phyloP scores from a whole-genome alignment of 2,113 vertebrate species.

The Naja naja region DNA sequence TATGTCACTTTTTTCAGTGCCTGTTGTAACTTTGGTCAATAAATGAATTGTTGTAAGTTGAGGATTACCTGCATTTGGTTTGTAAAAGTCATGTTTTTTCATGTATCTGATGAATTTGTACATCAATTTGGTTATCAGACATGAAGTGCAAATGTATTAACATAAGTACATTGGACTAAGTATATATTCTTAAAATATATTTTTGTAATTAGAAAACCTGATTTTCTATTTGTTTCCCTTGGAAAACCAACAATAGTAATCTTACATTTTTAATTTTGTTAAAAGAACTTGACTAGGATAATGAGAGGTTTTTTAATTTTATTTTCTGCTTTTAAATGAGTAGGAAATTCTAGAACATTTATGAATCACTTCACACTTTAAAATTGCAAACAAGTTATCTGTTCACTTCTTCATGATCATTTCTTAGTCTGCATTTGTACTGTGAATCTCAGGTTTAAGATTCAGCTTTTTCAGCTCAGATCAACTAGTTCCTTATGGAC shows the following conservation, averaged over 20 bases:
- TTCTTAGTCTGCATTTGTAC: neutral
- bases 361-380: neutral
- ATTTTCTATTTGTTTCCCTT: neutral
- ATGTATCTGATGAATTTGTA: slow-evolving; percentile 43
- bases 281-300: neutral
- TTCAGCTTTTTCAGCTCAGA: neutral
- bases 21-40: neutral
- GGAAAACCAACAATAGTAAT: neutral
- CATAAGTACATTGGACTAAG: neutral
- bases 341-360: neutral
- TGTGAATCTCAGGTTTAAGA: neutral
- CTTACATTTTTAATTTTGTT: neutral
- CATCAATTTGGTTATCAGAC: slow-evolving; percentile 26
- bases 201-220: neutral
- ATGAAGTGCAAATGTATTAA: slow-evolving; percentile 11
- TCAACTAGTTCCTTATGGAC: neutral
- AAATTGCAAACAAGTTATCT: neutral
- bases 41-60: neutral
- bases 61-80: neutral
- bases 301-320: neutral
- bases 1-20: neutral
- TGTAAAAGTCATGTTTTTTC: slow-evolving; percentile 37
- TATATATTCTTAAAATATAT: slow-evolving; percentile 31
- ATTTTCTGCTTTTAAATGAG: neutral
- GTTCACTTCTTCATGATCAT: neutral